Evolutionary conservation across 2,113 vertebrate genomes (phyloP).

Genomic region (human (Homo sapiens)): GRCh38 chr13:89950001-89950500

Average conservation of each 20-base stretch:
- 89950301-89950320: not conserved
- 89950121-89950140: not conserved
- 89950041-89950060: not conserved
- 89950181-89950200: not conserved
- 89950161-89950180: not conserved
- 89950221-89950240: not conserved
- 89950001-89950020: not conserved
- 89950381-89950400: not conserved
- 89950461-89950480: not conserved
- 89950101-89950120: not conserved
- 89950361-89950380: not conserved
- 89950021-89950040: not conserved
- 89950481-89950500: not conserved
- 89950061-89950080: not conserved
- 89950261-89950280: not conserved
- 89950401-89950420: not conserved
- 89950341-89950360: not conserved
- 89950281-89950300: not conserved
- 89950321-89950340: not conserved
- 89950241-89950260: not conserved
- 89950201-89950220: not conserved
- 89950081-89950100: not conserved
- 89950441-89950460: not conserved
- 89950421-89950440: not conserved
- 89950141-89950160: not conserved